Percentiles rank a stretch among this genome's conserved stretches.
phyloP scores from a whole-genome alignment of 1,140 invertebrate species.

The Macrostomum lignano region DNA sequence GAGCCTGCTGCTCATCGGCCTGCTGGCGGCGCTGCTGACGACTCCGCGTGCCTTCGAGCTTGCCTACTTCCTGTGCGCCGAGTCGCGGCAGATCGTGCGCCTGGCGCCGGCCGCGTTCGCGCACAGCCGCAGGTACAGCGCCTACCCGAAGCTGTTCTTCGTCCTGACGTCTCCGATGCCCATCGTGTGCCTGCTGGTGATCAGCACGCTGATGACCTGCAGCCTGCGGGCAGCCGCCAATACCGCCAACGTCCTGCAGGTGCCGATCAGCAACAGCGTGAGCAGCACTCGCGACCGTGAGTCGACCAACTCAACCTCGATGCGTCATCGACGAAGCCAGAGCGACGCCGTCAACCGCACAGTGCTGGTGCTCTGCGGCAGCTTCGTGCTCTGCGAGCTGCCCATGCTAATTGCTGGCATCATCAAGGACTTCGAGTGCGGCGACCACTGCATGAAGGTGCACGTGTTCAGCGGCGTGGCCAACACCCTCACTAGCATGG shows the following conservation, averaged over 20 bases:
- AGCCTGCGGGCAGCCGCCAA: background rate
- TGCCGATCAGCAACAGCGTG: background rate
- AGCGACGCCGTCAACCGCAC: background rate
- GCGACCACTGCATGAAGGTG: background rate
- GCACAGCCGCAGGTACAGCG: background rate
- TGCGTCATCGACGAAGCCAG: too few relatives aligned
- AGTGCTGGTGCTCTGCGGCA: background rate
- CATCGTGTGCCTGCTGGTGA: background rate
- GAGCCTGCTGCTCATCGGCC: background rate
- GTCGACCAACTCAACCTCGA: background rate
- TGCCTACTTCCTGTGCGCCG: background rate
- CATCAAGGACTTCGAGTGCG: background rate
- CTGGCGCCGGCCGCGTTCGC: background rate
- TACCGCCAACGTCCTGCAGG: background rate
- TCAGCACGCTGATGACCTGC: background rate
- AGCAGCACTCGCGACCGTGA: background rate
- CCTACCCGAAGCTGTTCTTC: background rate
- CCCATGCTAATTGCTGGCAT: background rate
- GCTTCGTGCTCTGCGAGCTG: background rate
- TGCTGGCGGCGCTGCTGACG: background rate
- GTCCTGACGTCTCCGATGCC: background rate
- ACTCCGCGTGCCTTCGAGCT: conserved; percentile 1
- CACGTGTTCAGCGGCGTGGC: background rate
- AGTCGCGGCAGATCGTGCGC: background rate
- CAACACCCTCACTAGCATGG: background rate